phyloP scores from a whole-genome alignment of 2,797 vertebrate genomes.

The Triplophysa yarkandensis region DNA sequence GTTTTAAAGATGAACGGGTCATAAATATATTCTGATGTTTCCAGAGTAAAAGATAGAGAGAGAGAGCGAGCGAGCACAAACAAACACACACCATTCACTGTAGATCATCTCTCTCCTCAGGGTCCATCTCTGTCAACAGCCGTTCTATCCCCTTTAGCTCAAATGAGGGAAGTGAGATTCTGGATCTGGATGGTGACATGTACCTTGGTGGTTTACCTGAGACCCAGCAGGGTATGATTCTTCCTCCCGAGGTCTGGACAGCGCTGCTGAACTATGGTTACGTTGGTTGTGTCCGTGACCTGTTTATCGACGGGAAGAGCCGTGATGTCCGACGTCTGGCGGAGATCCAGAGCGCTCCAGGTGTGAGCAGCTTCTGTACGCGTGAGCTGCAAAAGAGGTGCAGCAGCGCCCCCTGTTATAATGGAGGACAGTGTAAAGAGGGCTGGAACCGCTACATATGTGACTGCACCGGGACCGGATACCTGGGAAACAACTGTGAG shows the following conservation, averaged over 20 bases:
- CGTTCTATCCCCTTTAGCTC: conserved; percentile 90
- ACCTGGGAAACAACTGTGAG: conserved; percentile 86
- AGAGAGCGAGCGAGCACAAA: too few species aligned
- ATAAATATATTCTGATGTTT: conserved; percentile 73
- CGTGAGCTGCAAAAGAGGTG: conserved; percentile 87
- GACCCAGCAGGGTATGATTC: conserved; percentile 76
- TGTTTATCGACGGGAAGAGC: conserved; percentile 92
- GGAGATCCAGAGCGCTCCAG: conserved; percentile 80
- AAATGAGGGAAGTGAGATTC: conserved; percentile 88
- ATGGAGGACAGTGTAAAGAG: conserved; percentile 85
- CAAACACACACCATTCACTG: neutral
- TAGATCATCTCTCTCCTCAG: conserved; percentile 53
- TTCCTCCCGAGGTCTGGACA: conserved; percentile 92
- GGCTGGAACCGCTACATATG: conserved; percentile 96
- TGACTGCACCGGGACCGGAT: conserved; percentile 89
- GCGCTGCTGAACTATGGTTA: conserved; percentile 88
- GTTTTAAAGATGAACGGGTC: conserved; percentile 80
- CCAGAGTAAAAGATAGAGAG: conserved; percentile 54
- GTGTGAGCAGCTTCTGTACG: conserved; percentile 87
- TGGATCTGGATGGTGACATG: conserved; percentile 90
- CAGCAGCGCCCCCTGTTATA: conserved; percentile 82
- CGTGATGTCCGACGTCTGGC: conserved; percentile 86
- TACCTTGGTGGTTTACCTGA: conserved; percentile 90
- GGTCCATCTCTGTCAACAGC: conserved; percentile 91
- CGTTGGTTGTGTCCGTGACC: conserved; percentile 90